Conservation (phyloP, 2,113 vertebrate species). For the Grus americana region DNA sequence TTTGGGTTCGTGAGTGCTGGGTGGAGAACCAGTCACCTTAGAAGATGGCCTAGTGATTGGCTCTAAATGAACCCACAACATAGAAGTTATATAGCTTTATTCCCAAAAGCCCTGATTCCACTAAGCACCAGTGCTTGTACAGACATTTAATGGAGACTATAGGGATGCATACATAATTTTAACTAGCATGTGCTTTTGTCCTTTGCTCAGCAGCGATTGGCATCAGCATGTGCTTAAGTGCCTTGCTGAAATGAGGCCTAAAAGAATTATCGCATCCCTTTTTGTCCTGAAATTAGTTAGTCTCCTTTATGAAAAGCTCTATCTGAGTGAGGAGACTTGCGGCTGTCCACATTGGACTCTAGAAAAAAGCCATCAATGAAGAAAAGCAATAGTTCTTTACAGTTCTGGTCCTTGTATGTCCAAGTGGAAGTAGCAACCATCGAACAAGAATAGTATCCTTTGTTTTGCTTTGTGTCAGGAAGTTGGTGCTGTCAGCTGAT, state of each 20-base stretch:
- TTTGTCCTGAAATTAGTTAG: background rate
- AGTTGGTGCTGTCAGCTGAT: background rate
- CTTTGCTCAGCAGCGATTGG: background rate
- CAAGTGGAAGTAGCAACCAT: background rate
- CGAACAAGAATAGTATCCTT: background rate
- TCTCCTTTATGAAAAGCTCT: background rate
- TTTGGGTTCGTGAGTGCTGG: background rate
- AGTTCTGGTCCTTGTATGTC: background rate
- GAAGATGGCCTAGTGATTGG: accelerated
- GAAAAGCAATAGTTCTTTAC: constrained; percentile 13
- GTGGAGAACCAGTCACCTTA: background rate
- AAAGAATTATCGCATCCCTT: background rate
- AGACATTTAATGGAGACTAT: background rate
- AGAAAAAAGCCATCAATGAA: background rate
- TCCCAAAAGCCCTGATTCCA: background rate
- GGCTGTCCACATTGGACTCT: constrained; percentile 24
- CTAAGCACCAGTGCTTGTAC: background rate
- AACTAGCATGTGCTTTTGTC: background rate
- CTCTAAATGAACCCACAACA: background rate
- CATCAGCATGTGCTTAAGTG: constrained; percentile 26
- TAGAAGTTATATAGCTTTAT: background rate
- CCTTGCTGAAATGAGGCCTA: constrained; percentile 23
- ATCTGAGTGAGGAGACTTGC: background rate
- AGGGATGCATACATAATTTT: background rate
- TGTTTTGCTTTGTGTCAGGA: background rate